A percentile compares a stretch with the other conserved stretches of the same genome.
phyloP scores from a whole-genome alignment of 2,113 vertebrate species.

The Pica pica region DNA sequence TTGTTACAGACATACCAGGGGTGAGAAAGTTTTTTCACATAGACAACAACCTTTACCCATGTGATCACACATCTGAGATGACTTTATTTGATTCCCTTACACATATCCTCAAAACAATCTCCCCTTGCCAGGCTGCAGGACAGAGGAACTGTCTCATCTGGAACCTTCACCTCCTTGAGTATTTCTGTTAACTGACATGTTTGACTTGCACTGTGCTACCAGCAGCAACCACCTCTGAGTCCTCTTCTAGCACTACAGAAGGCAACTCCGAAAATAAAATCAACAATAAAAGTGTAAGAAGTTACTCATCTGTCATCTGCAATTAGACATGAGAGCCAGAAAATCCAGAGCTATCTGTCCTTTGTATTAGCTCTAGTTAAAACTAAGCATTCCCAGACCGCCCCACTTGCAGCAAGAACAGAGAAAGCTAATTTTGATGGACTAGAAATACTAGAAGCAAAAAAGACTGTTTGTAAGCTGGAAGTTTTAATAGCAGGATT shows the following conservation, averaged over 20 bases:
- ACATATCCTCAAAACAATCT: not conserved
- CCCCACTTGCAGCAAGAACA: not conserved
- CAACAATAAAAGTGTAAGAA: not conserved
- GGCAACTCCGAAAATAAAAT: not conserved
- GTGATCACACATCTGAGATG: rapidly evolving
- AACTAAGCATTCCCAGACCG: not conserved
- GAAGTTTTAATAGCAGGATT: not conserved
- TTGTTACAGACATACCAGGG: rapidly evolving
- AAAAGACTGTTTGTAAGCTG: not conserved
- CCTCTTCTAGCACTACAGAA: not conserved
- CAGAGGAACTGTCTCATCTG: not conserved
- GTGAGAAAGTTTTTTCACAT: not conserved
- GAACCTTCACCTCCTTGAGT: not conserved
- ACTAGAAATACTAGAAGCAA: not conserved
- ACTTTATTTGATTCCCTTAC: not conserved
- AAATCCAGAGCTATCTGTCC: not conserved
- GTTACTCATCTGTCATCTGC: not conserved
- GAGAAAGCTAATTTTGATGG: not conserved
- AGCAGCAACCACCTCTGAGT: not conserved
- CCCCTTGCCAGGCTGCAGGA: not conserved
- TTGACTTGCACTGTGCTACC: not conserved
- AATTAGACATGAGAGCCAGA: not conserved
- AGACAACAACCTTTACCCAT: not conserved
- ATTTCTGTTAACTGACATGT: not conserved
- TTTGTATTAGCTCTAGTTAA: not conserved